Conservation (phyloP, 2,113 vertebrate genomes). For the Ondatra zibethicus region DNA sequence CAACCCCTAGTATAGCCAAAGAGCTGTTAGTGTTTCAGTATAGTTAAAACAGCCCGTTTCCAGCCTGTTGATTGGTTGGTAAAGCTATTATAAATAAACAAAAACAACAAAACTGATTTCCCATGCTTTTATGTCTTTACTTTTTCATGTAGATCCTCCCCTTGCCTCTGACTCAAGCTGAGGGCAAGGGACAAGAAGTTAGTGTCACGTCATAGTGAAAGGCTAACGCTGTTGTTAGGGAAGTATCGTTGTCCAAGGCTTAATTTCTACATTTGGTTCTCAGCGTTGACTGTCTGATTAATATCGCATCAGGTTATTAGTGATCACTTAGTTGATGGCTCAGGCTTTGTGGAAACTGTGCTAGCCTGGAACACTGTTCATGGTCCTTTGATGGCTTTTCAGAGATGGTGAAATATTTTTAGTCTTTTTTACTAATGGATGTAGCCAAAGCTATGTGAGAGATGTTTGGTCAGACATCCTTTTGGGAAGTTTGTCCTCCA, state of each 20-base stretch:
- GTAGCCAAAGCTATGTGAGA: conserved; percentile 19
- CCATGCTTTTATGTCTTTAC: conserved; percentile 52
- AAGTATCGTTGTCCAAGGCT: conserved; percentile 20
- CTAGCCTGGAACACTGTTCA: conserved; percentile 59
- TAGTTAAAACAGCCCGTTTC: conserved; percentile 40
- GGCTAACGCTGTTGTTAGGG: conserved; percentile 41
- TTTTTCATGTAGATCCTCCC: conserved; percentile 50
- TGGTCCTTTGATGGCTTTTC: conserved; percentile 33
- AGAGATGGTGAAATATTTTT: conserved; percentile 41
- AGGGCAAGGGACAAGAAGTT: neutral
- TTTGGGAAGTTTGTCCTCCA: neutral
- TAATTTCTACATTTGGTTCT: conserved; percentile 40
- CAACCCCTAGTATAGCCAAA: conserved; percentile 62
- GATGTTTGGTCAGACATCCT: conserved; percentile 25
- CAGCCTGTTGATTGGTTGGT: conserved; percentile 58
- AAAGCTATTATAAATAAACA: conserved; percentile 46
- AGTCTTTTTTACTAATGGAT: conserved; percentile 20
- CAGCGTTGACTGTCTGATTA: neutral
- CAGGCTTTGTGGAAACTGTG: conserved; percentile 31
- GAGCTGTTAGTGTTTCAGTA: conserved; percentile 45
- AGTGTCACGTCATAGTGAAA: conserved; percentile 49
- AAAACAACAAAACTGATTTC: neutral
- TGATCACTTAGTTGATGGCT: conserved; percentile 55
- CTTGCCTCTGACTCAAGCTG: conserved; percentile 31
- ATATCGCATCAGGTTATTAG: conserved; percentile 31